Evolutionary conservation across 2,797 vertebrate species (phyloP).

Genomic region (Lithobates pipiens): DNA sequence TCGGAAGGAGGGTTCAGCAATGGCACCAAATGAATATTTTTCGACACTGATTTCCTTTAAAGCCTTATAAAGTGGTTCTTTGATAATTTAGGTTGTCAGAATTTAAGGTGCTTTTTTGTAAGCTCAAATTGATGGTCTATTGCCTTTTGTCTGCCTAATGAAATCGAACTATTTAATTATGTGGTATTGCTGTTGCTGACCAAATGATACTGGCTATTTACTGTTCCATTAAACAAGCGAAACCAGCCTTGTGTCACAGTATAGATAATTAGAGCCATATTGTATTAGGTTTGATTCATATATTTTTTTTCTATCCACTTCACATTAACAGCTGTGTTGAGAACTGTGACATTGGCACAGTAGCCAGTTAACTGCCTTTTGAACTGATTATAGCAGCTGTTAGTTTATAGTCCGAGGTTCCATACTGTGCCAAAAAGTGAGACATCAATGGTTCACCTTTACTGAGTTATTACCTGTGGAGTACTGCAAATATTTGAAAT

Average conservation of each 20-base stretch:
- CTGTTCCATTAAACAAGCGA: not conserved
- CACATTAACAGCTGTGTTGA: conserved; percentile 63
- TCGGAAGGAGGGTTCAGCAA: no score
- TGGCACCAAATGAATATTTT: no score
- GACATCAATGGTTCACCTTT: conserved; percentile 79
- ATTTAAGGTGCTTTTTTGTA: no score
- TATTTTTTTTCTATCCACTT: not conserved
- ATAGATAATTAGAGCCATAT: not conserved
- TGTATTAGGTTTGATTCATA: not conserved
- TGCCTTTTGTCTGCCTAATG: no score
- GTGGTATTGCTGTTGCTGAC: no score
- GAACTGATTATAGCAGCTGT: conserved; percentile 80
- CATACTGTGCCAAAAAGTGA: conserved; percentile 76
- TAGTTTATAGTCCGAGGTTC: conserved; percentile 87
- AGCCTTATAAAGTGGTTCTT: no score
- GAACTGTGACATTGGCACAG: conserved; percentile 72
- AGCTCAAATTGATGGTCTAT: no score
- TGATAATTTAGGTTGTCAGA: no score
- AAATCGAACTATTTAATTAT: no score
- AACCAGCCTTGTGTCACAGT: not conserved
- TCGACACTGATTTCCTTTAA: no score
- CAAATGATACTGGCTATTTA: not conserved
- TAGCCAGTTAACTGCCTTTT: conserved; percentile 76
- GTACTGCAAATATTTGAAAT: conserved; percentile 92
- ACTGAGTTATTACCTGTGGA: conserved; percentile 84